A percentile compares a stretch with the other conserved stretches of the same genome.
These are phyloP conservation scores for Oceanodroma tethys DNA, from an alignment of 2,113 vertebrate species.

Conservation along the genomic window DNA sequence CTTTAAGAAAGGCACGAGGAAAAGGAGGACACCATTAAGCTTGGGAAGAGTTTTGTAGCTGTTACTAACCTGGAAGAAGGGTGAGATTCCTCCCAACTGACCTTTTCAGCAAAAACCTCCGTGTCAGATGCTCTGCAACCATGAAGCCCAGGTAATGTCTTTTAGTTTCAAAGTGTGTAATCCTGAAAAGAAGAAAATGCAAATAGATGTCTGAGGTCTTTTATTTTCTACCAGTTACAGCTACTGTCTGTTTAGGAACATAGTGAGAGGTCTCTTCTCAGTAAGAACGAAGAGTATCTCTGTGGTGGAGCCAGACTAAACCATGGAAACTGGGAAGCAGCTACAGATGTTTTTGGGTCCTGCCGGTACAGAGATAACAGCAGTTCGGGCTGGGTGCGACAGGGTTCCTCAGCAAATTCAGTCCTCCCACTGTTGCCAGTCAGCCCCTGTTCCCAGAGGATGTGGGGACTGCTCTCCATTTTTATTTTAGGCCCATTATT, in stretches of 20 bases:
- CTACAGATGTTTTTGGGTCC: background rate
- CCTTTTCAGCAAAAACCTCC: background rate
- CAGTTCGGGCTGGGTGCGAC: accelerated
- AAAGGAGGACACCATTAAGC: background rate
- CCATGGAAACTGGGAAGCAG: background rate
- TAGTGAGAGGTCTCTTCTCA: background rate
- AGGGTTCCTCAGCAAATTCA: background rate
- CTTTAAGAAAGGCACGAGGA: background rate
- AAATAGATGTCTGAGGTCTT: background rate
- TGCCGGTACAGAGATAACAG: background rate
- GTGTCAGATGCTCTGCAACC: accelerated
- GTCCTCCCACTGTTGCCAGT: too few relatives aligned
- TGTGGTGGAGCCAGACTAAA: background rate
- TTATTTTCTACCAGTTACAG: background rate
- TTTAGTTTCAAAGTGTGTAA: background rate
- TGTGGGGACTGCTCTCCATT: background rate
- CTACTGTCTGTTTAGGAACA: background rate
- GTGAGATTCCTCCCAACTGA: background rate
- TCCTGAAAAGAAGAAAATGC: background rate
- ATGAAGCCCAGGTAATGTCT: background rate
- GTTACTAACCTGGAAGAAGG: background rate
- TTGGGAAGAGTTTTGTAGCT: background rate
- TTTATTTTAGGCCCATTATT: background rate
- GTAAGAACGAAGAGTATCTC: background rate
- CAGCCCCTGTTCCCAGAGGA: background rate